Percentiles rank a stretch among this genome's conserved stretches.
These are phyloP conservation scores for Microtus ochrogaster DNA, from an alignment of 2,113 vertebrate genomes.

Conservation along the genomic window DNA sequence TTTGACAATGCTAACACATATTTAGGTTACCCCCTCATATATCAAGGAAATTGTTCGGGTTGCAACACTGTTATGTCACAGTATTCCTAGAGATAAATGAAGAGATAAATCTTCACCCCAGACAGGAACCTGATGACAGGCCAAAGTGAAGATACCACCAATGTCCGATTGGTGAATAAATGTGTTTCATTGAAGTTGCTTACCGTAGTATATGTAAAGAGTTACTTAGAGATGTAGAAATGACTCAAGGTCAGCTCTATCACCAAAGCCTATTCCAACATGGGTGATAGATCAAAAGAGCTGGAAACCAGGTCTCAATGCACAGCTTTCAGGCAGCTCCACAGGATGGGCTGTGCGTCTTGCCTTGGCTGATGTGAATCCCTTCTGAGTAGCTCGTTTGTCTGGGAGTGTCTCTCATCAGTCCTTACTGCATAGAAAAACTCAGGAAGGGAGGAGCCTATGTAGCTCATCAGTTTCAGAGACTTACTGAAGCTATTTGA, in stretches of 20 bases:
- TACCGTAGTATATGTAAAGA: not conserved
- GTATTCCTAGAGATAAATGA: not conserved
- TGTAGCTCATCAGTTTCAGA: not conserved
- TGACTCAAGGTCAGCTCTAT: not conserved
- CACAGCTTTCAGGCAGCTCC: not conserved
- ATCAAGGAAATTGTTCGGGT: not conserved
- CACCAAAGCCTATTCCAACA: not conserved
- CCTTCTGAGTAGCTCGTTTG: not conserved
- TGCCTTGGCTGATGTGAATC: not conserved
- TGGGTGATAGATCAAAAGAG: not conserved
- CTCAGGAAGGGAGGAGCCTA: not conserved
- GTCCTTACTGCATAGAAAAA: not conserved
- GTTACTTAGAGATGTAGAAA: not conserved
- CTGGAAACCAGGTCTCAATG: not conserved
- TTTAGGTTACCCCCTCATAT: not conserved
- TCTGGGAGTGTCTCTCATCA: not conserved
- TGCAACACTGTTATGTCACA: not conserved
- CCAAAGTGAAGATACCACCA: not conserved
- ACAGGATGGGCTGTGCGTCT: not conserved
- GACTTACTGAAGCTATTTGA: not conserved
- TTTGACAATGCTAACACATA: not conserved
- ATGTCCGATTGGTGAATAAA: not conserved
- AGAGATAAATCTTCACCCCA: not conserved
- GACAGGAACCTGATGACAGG: not conserved
- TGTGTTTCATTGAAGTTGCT: not conserved